A percentile compares a stretch with the other conserved stretches of the same genome.
Evolutionary conservation across 2,888 invertebrate genomes (phyloP).

Genomic region (Beris chalybata): DNA sequence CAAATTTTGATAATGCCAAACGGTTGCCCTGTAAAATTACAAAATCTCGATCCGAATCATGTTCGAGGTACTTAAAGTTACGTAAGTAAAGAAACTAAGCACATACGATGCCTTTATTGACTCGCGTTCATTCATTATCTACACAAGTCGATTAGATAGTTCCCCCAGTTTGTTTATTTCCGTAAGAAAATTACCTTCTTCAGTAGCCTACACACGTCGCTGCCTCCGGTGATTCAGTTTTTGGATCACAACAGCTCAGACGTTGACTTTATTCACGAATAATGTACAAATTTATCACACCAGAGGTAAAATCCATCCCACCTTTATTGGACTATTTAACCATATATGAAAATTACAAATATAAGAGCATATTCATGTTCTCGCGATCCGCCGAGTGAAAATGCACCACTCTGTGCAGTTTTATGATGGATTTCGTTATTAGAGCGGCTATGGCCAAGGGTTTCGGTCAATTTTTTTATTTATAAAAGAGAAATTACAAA

Average conservation of each 20-base stretch:
- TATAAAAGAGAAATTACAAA: conserved; percentile 16
- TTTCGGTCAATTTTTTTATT: conserved; percentile 5
- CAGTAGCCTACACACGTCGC: conserved; percentile 13
- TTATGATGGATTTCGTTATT: conserved; percentile 10
- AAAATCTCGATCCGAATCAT: too few relatives aligned
- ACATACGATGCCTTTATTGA: too few relatives aligned
- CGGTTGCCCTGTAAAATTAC: too few relatives aligned
- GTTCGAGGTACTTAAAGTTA: conserved; percentile 11
- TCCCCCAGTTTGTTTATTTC: conserved; percentile 13
- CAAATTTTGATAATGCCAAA: too few relatives aligned
- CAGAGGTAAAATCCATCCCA: too few relatives aligned
- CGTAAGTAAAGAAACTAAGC: conserved; percentile 10
- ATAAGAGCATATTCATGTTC: conserved; percentile 12
- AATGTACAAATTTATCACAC: too few relatives aligned
- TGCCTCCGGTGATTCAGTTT: not conserved
- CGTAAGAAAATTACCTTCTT: conserved; percentile 12
- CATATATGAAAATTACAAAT: not conserved
- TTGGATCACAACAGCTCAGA: too few relatives aligned
- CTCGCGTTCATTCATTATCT: too few relatives aligned
- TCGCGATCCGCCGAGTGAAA: conserved; percentile 1
- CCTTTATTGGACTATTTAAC: too few relatives aligned
- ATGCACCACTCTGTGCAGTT: not conserved
- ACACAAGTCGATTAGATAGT: conserved; percentile 6
- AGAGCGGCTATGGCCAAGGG: not conserved
- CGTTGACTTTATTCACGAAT: too few relatives aligned